These are phyloP conservation scores for Terrapene triunguis DNA, from an alignment of 2,113 vertebrate genomes.

Conservation along the genomic window DNA sequence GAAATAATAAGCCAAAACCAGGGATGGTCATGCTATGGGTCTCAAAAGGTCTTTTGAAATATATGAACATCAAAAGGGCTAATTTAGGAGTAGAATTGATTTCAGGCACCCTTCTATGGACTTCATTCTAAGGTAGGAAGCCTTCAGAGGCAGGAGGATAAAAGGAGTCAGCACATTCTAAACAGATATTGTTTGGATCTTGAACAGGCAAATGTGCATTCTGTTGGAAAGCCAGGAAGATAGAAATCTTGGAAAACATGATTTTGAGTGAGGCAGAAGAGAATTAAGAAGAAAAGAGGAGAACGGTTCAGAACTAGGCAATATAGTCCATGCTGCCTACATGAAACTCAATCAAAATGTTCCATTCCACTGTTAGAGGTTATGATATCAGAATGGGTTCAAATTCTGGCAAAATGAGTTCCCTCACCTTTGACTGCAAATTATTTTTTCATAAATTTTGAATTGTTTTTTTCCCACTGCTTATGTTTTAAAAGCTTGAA, in stretches of 20 bases:
- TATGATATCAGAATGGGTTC: slow-evolving; percentile 26
- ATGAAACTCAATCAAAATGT: neutral
- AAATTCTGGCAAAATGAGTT: neutral
- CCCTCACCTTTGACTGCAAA: neutral
- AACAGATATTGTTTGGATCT: neutral
- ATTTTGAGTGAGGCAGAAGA: neutral
- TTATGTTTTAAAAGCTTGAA: neutral
- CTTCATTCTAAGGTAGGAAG: neutral
- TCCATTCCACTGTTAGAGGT: neutral
- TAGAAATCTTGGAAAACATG: neutral
- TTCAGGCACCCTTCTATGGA: neutral
- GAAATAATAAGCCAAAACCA: neutral
- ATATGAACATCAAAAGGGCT: neutral
- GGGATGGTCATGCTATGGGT: neutral
- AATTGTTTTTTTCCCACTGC: neutral
- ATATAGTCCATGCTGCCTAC: neutral
- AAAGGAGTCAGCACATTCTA: neutral
- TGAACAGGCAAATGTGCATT: neutral
- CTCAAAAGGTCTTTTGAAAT: neutral
- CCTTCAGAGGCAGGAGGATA: neutral
- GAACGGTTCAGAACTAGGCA: neutral
- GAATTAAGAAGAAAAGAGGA: neutral
- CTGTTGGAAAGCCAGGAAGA: neutral
- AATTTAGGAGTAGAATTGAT: neutral
- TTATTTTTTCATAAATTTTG: neutral